Conservation (phyloP, 2,113 vertebrate genomes). For the Odontophorus gujanensis region DNA sequence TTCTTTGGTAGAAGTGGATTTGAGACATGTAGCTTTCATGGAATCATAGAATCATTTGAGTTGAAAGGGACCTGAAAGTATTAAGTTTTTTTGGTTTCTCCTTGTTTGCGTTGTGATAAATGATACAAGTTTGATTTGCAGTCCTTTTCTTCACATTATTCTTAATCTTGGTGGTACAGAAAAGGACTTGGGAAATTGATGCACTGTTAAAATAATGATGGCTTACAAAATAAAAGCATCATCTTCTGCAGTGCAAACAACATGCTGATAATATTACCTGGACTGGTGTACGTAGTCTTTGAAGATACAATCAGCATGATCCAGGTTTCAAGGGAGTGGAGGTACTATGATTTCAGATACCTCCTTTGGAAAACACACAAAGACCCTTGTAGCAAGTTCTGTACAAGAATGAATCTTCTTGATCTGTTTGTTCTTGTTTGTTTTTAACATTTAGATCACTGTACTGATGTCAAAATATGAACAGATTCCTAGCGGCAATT, state of each 20-base stretch:
- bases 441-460: neutral
- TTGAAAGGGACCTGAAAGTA: neutral
- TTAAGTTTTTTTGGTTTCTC: neutral
- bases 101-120: neutral
- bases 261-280: neutral
- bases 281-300: neutral
- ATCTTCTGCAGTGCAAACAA: neutral
- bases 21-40: neutral
- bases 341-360: slow-evolving; percentile 16
- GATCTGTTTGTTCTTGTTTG: neutral
- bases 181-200: neutral
- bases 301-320: neutral
- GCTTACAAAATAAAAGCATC: neutral
- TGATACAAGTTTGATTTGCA: neutral
- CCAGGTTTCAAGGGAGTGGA: slow-evolving; percentile 10
- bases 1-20: neutral
- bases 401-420: neutral
- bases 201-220: neutral
- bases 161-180: neutral
- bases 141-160: neutral
- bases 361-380: neutral
- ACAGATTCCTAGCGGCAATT: neutral
- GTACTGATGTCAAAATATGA: neutral
- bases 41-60: no score
- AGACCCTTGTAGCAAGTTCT: neutral